Base-by-base conservation (phyloP, 2,113 vertebrate species). In the Nothobranchius furzeri region DNA sequence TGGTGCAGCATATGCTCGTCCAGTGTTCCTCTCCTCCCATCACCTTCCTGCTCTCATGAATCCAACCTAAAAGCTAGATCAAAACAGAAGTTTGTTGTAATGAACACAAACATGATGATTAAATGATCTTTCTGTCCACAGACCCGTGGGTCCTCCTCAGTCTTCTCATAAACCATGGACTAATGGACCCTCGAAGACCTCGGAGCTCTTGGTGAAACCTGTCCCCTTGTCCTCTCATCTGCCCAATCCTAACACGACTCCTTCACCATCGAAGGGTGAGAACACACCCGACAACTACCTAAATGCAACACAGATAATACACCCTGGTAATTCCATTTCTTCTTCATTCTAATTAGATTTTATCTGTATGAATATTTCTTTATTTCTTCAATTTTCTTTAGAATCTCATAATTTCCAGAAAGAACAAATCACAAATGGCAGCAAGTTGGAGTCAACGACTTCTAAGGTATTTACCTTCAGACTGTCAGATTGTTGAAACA, bases 1-100 rank as follows among this genome's bases (percentile, higher is more conserved):
- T 49, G 78, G 85, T 50, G 81, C 87, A 43, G 47, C 85, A 88
- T 83, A 78, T 89, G 83, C 69, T 84, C 79, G 13, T 71, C 70
- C 43, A 15, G 69, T 65, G 70, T 58, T 69, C 70, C 60, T 68
- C 60, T 68, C 79, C 69, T 70, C 64, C 13, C 52, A 70, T 79
- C 72, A 75, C 82, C 79, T 63, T 63, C 59, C 63, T 49, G 1
- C 78, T 43, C 54, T 60, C 62, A 60, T 76, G 72, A 72, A 76
- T 82, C 75, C 62, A 54, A 70, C 20, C 47, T 24, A 15, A 48
- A 25, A 40, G 54, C 62, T 24, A 54, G 1, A 25, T 51, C 5
- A 12, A 47, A 36, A 36, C 11, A 12, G 53, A 48, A 40, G 15
- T 25, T 24, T 47, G 53, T 12, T 62, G 35, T 40, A 40, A 40